phyloP scores from a whole-genome alignment of 2,888 invertebrate genomes.

The Noctua fimbriata region DNA sequence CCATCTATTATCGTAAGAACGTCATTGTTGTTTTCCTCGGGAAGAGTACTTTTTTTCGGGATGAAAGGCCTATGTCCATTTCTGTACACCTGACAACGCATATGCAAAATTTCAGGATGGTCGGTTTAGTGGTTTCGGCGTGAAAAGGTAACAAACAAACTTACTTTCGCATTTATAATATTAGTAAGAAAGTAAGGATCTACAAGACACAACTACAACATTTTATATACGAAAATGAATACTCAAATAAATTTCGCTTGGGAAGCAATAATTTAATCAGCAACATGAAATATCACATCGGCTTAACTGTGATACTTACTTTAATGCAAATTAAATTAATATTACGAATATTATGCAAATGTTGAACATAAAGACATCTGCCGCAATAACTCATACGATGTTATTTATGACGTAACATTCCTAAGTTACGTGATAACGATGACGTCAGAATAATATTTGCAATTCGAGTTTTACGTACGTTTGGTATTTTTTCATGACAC shows the following conservation, averaged over 20 bases:
- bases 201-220: not conserved
- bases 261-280: slow-evolving; percentile 40
- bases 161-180: too few species aligned
- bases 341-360: slow-evolving; percentile 40
- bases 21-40: too few species aligned
- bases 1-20: too few species aligned
- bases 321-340: slow-evolving; percentile 49
- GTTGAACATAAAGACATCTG: slow-evolving; percentile 29
- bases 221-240: slow-evolving; percentile 19
- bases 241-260: slow-evolving; percentile 38
- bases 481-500: slow-evolving; percentile 34
- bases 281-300: slow-evolving; percentile 25
- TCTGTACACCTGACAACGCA: too few species aligned
- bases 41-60: too few species aligned
- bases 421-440: slow-evolving; percentile 41
- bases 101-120: too few species aligned
- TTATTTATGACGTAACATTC: slow-evolving; percentile 52
- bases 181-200: not conserved
- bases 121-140: too few species aligned
- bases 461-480: slow-evolving; percentile 25
- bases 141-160: too few species aligned
- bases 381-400: slow-evolving; percentile 41
- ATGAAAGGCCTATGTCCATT: too few species aligned
- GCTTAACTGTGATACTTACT: slow-evolving; percentile 30
- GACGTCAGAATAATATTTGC: slow-evolving; percentile 49